Evolutionary conservation across 2,888 invertebrate species (phyloP).

Genomic region (Drymonia ruficornis): DNA sequence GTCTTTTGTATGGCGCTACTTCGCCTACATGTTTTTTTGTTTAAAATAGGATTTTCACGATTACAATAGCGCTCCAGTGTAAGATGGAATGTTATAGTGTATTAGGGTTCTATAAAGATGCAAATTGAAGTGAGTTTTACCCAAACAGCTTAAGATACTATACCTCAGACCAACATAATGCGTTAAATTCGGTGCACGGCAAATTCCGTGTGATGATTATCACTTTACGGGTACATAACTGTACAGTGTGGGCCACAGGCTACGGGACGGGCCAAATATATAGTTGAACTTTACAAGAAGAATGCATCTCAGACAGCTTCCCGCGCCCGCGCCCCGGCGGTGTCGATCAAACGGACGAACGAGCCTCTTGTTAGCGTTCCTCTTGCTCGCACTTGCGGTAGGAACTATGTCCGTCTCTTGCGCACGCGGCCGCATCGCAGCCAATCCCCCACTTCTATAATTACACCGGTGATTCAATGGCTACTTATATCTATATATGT

Average conservation of each 20-base stretch:
- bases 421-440: slow-evolving; percentile 77
- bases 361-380: slow-evolving; percentile 81
- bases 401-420: slow-evolving; percentile 57
- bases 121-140: neutral
- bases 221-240: slow-evolving; percentile 63
- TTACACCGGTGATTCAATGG: slow-evolving; percentile 85
- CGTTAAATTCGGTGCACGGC: slow-evolving; percentile 18
- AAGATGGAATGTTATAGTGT: neutral
- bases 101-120: neutral
- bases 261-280: slow-evolving; percentile 75
- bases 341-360: slow-evolving; percentile 84
- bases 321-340: slow-evolving; percentile 81
- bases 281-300: slow-evolving; percentile 83
- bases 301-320: slow-evolving; percentile 80
- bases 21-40: slow-evolving; percentile 8
- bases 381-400: slow-evolving; percentile 62
- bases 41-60: slow-evolving; percentile 10
- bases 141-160: neutral
- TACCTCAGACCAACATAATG: neutral
- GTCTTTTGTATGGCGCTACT: slow-evolving; percentile 63
- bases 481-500: slow-evolving; percentile 81
- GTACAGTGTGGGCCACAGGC: slow-evolving; percentile 57
- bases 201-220: slow-evolving; percentile 36
- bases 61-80: neutral
- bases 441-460: slow-evolving; percentile 85